Evolutionary conservation across 2,888 invertebrate species (phyloP).

Genomic region (Nomada ruficornis): DNA sequence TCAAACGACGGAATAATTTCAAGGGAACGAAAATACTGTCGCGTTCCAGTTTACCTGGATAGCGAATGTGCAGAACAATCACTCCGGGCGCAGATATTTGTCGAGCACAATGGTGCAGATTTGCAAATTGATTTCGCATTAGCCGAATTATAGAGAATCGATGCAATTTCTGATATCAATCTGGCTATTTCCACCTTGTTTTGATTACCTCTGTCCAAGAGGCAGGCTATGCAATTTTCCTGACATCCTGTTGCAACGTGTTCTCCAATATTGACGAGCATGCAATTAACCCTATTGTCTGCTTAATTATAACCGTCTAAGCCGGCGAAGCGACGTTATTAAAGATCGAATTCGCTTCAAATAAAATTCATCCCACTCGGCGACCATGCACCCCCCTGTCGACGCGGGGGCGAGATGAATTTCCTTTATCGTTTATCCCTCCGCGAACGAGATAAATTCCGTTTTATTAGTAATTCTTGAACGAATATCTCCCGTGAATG

Average conservation of each 20-base stretch:
- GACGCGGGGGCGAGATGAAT: background rate
- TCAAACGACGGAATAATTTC: background rate
- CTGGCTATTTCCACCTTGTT: constrained; percentile 73
- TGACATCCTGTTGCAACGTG: constrained; percentile 71
- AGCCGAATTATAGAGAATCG: constrained; percentile 51
- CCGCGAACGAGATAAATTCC: constrained; percentile 2
- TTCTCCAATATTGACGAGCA: constrained; percentile 67
- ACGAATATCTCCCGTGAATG: constrained; percentile 16
- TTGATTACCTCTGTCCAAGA: constrained; percentile 69
- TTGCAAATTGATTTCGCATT: constrained; percentile 59
- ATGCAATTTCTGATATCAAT: constrained; percentile 75
- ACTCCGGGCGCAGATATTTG: background rate
- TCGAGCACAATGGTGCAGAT: constrained; percentile 18
- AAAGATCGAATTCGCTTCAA: background rate
- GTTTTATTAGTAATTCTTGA: constrained; percentile 4
- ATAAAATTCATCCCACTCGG: background rate
- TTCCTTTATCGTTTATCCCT: constrained; percentile 4
- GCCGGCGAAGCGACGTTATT: constrained; percentile 28
- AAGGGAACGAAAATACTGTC: background rate
- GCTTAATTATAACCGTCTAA: constrained; percentile 69
- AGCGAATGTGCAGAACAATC: background rate
- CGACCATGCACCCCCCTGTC: background rate
- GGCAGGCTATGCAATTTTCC: constrained; percentile 71
- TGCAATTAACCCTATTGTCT: constrained; percentile 72
- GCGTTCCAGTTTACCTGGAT: background rate